Conservation (phyloP, 2,113 vertebrate species). For the Silurus asotus region DNA sequence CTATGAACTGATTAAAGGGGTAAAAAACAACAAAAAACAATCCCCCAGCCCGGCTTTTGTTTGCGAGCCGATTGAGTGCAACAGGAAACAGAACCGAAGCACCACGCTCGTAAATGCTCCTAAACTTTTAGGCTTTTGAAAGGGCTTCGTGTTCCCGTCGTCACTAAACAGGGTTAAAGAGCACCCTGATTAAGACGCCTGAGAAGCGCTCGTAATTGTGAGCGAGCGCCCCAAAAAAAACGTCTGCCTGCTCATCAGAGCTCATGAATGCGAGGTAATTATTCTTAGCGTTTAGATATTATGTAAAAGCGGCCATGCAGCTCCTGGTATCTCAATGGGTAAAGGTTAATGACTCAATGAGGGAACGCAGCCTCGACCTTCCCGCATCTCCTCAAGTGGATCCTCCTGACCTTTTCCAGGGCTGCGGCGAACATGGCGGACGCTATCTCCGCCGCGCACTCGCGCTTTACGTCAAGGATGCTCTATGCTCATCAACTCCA, state of each 20-base stretch:
- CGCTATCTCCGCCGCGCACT: constrained; percentile 34
- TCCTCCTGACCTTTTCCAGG: constrained; percentile 49
- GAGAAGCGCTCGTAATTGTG: constrained; percentile 34
- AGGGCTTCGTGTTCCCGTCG: background rate
- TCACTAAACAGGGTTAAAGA: constrained; percentile 48
- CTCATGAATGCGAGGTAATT: constrained; percentile 62
- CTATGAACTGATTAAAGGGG: constrained; percentile 29
- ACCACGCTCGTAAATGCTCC: background rate
- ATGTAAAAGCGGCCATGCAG: constrained; percentile 41
- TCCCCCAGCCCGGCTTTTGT: constrained; percentile 11
- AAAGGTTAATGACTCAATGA: constrained; percentile 73
- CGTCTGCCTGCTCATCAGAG: constrained; percentile 47
- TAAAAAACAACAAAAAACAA: background rate
- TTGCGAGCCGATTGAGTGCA: constrained; percentile 38
- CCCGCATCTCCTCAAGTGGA: constrained; percentile 49
- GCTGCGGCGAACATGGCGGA: constrained; percentile 9
- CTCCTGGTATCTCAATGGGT: constrained; percentile 57
- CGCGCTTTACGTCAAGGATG: constrained; percentile 25
- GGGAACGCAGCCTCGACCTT: constrained; percentile 60
- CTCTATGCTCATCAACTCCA: constrained; percentile 46
- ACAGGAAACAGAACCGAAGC: constrained; percentile 12
- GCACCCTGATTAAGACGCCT: constrained; percentile 51
- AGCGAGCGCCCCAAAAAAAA: constrained; percentile 31
- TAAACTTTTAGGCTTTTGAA: constrained; percentile 24
- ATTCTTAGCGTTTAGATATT: constrained; percentile 56